Percentiles rank a stretch among this genome's conserved stretches.
Evolutionary conservation across 2,888 invertebrate genomes (phyloP).

Genomic region (Melanotus villosus): DNA sequence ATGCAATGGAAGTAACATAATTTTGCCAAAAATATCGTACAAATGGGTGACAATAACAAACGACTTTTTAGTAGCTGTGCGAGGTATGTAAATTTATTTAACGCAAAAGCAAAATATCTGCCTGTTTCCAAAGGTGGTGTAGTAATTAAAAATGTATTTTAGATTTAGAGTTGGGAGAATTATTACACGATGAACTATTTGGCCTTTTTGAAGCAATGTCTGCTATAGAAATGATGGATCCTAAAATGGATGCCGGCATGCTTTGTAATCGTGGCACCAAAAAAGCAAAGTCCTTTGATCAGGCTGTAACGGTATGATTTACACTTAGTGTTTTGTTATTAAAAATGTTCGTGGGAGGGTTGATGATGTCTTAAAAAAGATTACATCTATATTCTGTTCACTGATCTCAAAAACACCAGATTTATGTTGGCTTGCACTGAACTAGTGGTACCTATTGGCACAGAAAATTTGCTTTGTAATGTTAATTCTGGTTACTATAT

Average conservation of each 20-base stretch:
- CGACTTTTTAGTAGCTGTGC: conserved; percentile 75
- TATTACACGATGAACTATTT: conserved; percentile 91
- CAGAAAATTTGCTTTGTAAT: too few species aligned
- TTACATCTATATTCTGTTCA: too few species aligned
- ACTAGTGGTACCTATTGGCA: too few species aligned
- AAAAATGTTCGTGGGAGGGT: background rate
- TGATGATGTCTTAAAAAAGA: background rate
- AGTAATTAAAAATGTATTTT: too few species aligned
- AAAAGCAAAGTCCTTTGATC: conserved; percentile 88
- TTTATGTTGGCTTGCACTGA: too few species aligned
- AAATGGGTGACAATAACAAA: conserved; percentile 75
- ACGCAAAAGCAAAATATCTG: too few species aligned
- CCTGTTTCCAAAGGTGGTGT: too few species aligned
- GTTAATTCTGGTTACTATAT: too few species aligned
- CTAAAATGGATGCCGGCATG: conserved; percentile 99
- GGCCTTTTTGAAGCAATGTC: conserved; percentile 99
- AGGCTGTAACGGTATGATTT: conserved; percentile 83
- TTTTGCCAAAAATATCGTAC: conserved; percentile 59
- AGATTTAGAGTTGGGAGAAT: conserved; percentile 84
- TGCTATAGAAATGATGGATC: conserved; percentile 99
- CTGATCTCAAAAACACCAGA: too few species aligned
- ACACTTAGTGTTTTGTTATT: background rate
- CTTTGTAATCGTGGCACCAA: conserved; percentile 90
- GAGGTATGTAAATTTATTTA: conserved; percentile 67
- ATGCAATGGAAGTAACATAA: conserved; percentile 13